Conservation (phyloP, 2,888 invertebrate species). For the Brachypalpus laphriformis region DNA sequence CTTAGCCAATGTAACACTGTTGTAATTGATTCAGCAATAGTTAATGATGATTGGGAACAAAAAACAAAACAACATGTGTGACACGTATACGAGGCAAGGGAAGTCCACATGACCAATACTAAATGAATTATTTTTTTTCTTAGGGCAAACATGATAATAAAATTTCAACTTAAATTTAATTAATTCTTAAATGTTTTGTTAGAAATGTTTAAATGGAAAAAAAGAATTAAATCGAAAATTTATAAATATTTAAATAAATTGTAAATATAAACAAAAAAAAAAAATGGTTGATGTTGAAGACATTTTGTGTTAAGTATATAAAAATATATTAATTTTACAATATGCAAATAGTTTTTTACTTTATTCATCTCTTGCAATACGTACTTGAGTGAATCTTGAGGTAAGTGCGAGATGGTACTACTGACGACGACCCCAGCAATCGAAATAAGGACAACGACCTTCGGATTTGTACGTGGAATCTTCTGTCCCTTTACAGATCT, state of each 20-base stretch:
- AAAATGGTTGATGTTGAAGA: constrained; percentile 42
- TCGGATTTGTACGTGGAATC: no score
- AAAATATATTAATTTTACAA: constrained; percentile 38
- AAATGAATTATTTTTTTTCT: constrained; percentile 14
- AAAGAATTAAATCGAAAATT: constrained; percentile 27
- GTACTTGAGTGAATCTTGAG: no score
- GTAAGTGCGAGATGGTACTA: no score
- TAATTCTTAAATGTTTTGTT: constrained; percentile 64
- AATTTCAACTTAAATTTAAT: constrained; percentile 29
- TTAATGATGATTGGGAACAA: constrained; percentile 1
- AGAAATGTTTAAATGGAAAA: constrained; percentile 50
- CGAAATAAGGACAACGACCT: no score
- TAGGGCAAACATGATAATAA: constrained; percentile 35
- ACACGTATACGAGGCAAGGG: constrained; percentile 21
- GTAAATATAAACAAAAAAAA: constrained; percentile 61
- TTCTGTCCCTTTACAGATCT: no score
- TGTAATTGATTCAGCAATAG: constrained; percentile 39
- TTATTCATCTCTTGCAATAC: no score
- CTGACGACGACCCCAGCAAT: no score
- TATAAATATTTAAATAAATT: constrained; percentile 69
- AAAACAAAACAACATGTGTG: constrained; percentile 49
- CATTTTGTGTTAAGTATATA: constrained; percentile 43
- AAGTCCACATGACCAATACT: constrained; percentile 50
- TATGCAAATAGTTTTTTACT: neutral
- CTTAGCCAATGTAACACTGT: constrained; percentile 54